phyloP scores from a whole-genome alignment of 2,888 invertebrate genomes.

The Eilema caniola region DNA sequence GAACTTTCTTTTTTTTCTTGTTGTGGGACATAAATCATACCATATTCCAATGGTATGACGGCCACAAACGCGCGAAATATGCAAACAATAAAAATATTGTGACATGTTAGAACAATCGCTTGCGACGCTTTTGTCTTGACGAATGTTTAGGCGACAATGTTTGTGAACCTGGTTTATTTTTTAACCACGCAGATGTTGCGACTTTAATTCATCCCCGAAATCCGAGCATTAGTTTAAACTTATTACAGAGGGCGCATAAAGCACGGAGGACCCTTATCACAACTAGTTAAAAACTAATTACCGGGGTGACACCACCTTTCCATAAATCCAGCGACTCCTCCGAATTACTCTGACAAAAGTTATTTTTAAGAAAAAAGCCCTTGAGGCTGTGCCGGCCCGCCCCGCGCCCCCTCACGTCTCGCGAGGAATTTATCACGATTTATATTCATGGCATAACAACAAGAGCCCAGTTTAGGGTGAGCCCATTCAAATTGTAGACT shows the following conservation, averaged over 20 bases:
- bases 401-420: slow-evolving; percentile 59
- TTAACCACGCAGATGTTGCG: slow-evolving; percentile 55
- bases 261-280: slow-evolving; percentile 83
- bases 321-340: slow-evolving; percentile 83
- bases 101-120: slow-evolving; percentile 74
- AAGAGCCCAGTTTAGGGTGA: slow-evolving; percentile 82
- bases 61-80: slow-evolving; percentile 74
- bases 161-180: slow-evolving; percentile 45
- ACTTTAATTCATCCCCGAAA: slow-evolving; percentile 59
- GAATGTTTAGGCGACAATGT: slow-evolving; percentile 55
- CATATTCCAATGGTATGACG: slow-evolving; percentile 72
- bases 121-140: slow-evolving; percentile 65
- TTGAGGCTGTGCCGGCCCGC: slow-evolving; percentile 73
- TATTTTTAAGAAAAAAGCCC: slow-evolving; percentile 87
- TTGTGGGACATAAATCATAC: slow-evolving; percentile 76
- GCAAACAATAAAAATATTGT: slow-evolving; percentile 82
- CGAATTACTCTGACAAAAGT: slow-evolving; percentile 87
- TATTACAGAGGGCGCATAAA: slow-evolving; percentile 79
- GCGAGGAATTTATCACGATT: slow-evolving; percentile 88
- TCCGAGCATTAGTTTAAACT: slow-evolving; percentile 71
- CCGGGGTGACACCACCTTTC: slow-evolving; percentile 86
- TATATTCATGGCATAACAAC: slow-evolving; percentile 88
- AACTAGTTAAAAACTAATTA: slow-evolving; percentile 88
- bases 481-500: slow-evolving; percentile 79
- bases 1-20: slow-evolving; percentile 79